Conservation (phyloP, 1,140 invertebrate species). For the Rhopalosiphum padi region DNA sequence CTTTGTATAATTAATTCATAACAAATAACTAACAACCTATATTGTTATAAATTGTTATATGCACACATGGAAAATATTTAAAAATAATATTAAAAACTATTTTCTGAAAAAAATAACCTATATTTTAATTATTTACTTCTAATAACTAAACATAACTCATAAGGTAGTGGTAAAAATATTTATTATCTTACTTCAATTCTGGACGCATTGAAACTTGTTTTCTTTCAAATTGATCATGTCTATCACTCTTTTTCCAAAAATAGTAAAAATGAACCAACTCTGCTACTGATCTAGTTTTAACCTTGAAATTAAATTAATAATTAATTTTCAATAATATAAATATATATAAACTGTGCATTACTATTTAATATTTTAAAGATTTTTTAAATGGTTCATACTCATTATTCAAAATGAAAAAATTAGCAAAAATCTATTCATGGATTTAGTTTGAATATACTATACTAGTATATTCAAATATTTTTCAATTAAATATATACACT, state of each 20-base stretch:
- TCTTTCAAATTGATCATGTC: constrained; percentile 91
- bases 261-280: constrained; percentile 99
- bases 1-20: background rate
- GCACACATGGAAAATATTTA: background rate
- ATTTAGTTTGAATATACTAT: background rate
- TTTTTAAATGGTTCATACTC: no score
- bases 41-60: background rate
- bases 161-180: background rate
- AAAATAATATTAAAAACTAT: background rate
- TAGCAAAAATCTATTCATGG: background rate
- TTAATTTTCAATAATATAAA: background rate
- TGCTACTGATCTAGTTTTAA: constrained; percentile 89
- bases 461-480: no score
- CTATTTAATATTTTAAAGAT: no score
- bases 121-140: background rate
- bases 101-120: background rate
- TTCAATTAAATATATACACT: no score
- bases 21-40: background rate
- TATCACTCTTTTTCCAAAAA: constrained; percentile 97
- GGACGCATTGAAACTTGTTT: constrained; percentile 87
- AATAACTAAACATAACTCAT: background rate
- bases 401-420: no score
- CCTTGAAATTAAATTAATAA: constrained; percentile 24
- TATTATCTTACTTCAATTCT: constrained; percentile 69
- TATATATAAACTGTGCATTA: background rate